Evolutionary conservation across 1,140 invertebrate genomes (phyloP).

Genomic region (Bombyx mori): DNA sequence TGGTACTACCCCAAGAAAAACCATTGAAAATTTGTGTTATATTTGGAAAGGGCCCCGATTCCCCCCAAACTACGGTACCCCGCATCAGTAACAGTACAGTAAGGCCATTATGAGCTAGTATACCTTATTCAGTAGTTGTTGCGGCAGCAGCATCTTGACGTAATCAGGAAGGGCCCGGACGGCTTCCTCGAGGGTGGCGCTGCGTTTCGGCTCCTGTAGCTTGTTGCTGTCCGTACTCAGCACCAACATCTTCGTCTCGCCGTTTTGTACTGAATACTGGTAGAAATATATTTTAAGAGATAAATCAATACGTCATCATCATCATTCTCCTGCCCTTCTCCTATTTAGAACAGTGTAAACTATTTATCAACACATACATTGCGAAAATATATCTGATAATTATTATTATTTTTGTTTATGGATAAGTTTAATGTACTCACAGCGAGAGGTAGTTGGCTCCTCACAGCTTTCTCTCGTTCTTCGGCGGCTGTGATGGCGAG

Average conservation of each 20-base stretch:
- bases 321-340: too few species aligned
- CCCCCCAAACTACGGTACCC: too few species aligned
- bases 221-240: conserved; percentile 57
- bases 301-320: too few species aligned
- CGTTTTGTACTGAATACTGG: conserved; percentile 59
- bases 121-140: conserved; percentile 56
- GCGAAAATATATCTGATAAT: too few species aligned
- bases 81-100: conserved; percentile 1
- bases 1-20: too few species aligned
- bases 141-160: conserved; percentile 56
- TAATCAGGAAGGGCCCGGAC: conserved; percentile 57
- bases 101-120: neutral
- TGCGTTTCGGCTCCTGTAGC: conserved; percentile 38
- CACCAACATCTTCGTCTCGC: conserved; percentile 58
- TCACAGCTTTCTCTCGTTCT: conserved; percentile 46
- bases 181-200: conserved; percentile 49
- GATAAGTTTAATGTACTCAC: conserved; percentile 24
- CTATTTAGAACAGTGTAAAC: too few species aligned
- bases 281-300: too few species aligned
- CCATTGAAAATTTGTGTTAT: too few species aligned
- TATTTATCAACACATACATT: too few species aligned
- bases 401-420: neutral
- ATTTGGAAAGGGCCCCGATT: too few species aligned
- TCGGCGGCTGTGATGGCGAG: conserved; percentile 54
- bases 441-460: conserved; percentile 49